Conservation (phyloP, 1,140 invertebrate species). For the Plectus sambesii region DNA sequence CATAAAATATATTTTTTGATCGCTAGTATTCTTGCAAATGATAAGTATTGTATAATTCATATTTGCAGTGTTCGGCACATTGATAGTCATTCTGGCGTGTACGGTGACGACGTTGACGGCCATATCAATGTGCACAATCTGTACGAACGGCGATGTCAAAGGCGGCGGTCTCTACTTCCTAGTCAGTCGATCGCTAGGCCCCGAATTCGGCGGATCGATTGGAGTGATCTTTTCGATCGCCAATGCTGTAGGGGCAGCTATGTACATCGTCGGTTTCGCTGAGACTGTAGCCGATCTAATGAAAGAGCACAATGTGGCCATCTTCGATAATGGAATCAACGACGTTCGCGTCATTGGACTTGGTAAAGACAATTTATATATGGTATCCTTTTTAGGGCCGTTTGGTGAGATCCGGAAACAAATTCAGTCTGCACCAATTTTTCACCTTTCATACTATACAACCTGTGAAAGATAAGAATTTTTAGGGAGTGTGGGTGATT, state of each 20-base stretch:
- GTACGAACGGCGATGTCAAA: conserved; percentile 96
- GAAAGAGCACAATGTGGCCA: conserved; percentile 24
- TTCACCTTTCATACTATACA: too few species aligned
- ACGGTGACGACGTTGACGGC: conserved; percentile 84
- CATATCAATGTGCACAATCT: conserved; percentile 87
- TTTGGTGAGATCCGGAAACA: too few species aligned
- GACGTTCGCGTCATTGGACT: conserved; percentile 55
- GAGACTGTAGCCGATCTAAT: conserved; percentile 61
- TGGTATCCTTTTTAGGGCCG: too few species aligned
- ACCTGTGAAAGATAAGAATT: too few species aligned
- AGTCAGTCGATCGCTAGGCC: conserved; percentile 68
- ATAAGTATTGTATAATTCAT: too few species aligned
- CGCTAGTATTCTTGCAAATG: too few species aligned
- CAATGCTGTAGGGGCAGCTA: conserved; percentile 85
- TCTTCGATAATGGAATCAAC: conserved; percentile 50
- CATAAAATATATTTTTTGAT: too few species aligned
- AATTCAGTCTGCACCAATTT: too few species aligned
- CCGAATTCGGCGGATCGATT: conserved; percentile 92
- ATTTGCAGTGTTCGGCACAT: conserved; percentile 43
- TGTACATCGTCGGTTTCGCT: conserved; percentile 97
- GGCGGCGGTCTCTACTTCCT: conserved; percentile 61
- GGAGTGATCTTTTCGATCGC: conserved; percentile 93
- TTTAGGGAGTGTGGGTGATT: too few species aligned
- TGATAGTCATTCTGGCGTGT: conserved; percentile 73
- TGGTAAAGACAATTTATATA: too few species aligned